These are phyloP conservation scores for Passer domesticus DNA, from an alignment of 2,113 vertebrate genomes.

Conservation along the genomic window DNA sequence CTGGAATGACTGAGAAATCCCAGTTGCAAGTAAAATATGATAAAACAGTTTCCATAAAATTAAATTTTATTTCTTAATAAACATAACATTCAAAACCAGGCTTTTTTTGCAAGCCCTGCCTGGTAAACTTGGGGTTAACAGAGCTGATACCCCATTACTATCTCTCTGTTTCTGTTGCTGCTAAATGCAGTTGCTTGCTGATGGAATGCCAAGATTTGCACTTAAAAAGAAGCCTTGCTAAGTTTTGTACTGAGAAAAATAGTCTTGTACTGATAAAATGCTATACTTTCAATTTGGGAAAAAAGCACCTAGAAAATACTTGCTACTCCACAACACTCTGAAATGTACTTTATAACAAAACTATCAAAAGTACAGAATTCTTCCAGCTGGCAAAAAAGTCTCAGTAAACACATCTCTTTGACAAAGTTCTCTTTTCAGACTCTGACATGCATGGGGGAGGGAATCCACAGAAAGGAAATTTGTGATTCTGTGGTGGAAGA, in stretches of 20 bases:
- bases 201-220: constrained; percentile 20
- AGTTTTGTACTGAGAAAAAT: not conserved
- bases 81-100: not conserved
- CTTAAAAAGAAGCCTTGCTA: constrained; percentile 32
- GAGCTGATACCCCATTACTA: not conserved
- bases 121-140: constrained; percentile 1
- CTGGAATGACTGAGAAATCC: not conserved
- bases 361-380: not conserved
- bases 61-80: not conserved
- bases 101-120: not conserved
- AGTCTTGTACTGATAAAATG: not conserved
- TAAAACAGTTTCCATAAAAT: not conserved
- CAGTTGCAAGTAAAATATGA: not conserved
- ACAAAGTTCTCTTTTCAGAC: constrained; percentile 37
- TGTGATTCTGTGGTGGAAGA: constrained; percentile 4
- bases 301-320: constrained; percentile 11
- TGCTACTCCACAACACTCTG: not conserved
- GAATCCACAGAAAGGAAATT: not conserved
- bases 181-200: not conserved
- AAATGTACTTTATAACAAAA: constrained; percentile 6
- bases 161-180: not conserved
- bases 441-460: not conserved
- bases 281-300: not conserved
- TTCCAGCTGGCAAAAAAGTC: constrained; percentile 3
- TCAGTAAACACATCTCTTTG: constrained; percentile 34